A percentile compares a stretch with the other conserved stretches of the same genome.
These are phyloP conservation scores for Paramormyrops kingsleyae DNA, from an alignment of 2,113 vertebrate species.

Conservation along the genomic window DNA sequence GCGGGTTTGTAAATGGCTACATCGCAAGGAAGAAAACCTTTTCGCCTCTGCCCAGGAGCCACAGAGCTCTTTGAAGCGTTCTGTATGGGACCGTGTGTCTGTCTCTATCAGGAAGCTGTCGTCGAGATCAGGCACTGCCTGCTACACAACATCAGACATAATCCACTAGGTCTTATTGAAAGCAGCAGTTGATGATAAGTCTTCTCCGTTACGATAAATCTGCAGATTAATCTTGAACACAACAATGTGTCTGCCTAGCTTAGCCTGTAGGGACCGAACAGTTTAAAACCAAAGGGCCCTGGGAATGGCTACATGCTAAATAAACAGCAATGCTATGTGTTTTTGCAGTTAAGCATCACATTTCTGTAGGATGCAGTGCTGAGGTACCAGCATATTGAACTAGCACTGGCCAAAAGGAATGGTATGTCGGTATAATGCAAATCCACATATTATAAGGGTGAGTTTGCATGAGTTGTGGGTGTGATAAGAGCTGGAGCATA, in stretches of 20 bases:
- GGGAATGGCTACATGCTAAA: neutral
- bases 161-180: slow-evolving; percentile 47
- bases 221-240: slow-evolving; percentile 59
- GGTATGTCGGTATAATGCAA: neutral
- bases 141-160: slow-evolving; percentile 43
- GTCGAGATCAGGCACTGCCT: slow-evolving; percentile 33
- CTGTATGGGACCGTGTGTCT: slow-evolving; percentile 30
- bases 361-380: neutral
- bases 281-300: neutral
- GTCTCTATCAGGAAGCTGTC: slow-evolving; percentile 8
- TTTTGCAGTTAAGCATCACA: neutral
- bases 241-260: slow-evolving; percentile 46
- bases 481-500: neutral
- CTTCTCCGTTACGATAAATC: slow-evolving; percentile 68
- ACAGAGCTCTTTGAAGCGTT: neutral
- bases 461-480: neutral
- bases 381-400: neutral
- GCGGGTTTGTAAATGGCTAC: too few species aligned
- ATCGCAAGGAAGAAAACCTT: neutral
- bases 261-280: slow-evolving; percentile 33
- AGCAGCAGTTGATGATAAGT: slow-evolving; percentile 61
- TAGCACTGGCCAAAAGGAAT: neutral
- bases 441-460: neutral
- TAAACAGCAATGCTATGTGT: neutral
- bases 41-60: neutral